Percentiles rank a stretch among this genome's conserved stretches.
phyloP scores from a whole-genome alignment of 2,888 invertebrate species.

The Sinohyriopsis cumingii region DNA sequence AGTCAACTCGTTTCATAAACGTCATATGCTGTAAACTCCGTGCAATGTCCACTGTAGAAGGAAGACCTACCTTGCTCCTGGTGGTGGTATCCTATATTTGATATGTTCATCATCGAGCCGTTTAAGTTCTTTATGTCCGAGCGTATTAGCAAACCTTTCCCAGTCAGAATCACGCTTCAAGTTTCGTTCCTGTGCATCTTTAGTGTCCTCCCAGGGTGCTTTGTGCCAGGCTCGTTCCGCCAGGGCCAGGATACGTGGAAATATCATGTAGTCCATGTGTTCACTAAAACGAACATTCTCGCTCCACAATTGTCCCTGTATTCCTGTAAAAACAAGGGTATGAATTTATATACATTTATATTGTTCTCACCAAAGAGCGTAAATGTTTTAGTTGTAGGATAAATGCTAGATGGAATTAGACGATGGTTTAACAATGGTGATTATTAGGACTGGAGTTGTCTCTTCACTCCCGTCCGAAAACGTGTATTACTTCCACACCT shows the following conservation, averaged over 20 bases:
- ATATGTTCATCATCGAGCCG: conserved; percentile 39
- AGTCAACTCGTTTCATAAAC: too few relatives aligned
- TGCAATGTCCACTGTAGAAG: too few relatives aligned
- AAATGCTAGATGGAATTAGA: too few relatives aligned
- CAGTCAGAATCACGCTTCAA: conserved; percentile 32
- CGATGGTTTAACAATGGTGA: too few relatives aligned
- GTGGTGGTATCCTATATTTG: conserved; percentile 45
- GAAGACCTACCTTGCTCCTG: conserved; percentile 48
- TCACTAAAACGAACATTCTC: conserved; percentile 43
- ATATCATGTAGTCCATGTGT: conserved; percentile 46
- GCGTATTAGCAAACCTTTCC: conserved; percentile 44
- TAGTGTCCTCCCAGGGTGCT: conserved; percentile 49
- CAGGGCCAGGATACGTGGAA: conserved; percentile 52
- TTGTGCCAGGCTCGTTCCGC: conserved; percentile 64
- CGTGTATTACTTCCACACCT: too few relatives aligned
- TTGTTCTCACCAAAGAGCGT: too few relatives aligned
- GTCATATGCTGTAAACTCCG: too few relatives aligned
- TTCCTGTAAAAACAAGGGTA: conserved; percentile 35
- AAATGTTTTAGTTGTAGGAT: too few relatives aligned
- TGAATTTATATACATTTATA: too few relatives aligned
- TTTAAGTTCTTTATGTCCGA: conserved; percentile 47
- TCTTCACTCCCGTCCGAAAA: too few relatives aligned
- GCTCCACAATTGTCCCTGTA: conserved; percentile 60
- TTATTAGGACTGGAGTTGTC: too few relatives aligned
- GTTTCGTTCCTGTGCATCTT: conserved; percentile 9